These are phyloP conservation scores for Nettapus auritus DNA, from an alignment of 2,113 vertebrate genomes.

Conservation along the genomic window DNA sequence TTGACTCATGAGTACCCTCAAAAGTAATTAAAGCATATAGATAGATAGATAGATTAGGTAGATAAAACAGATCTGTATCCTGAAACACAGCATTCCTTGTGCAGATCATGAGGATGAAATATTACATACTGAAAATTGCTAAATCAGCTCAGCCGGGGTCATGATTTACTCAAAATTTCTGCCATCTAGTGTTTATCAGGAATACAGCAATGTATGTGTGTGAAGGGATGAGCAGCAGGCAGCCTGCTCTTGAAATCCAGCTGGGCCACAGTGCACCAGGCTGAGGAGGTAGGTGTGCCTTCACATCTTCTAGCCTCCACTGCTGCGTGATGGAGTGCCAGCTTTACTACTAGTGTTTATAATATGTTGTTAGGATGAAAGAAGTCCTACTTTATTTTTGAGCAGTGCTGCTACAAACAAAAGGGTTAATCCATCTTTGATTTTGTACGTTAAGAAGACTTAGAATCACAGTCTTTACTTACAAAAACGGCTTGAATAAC, in stretches of 20 bases:
- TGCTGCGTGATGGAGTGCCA: neutral
- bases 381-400: neutral
- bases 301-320: neutral
- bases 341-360: neutral
- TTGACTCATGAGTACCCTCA: neutral
- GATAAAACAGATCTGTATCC: neutral
- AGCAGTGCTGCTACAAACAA: neutral
- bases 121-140: neutral
- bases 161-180: neutral
- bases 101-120: neutral
- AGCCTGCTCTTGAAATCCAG: neutral
- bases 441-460: neutral
- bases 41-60: no score
- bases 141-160: neutral
- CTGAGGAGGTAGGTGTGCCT: neutral
- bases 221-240: neutral
- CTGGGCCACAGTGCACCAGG: accelerated
- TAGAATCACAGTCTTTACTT: neutral
- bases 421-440: neutral
- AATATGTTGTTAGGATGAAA: neutral
- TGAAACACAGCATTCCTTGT: neutral
- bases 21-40: neutral
- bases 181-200: neutral
- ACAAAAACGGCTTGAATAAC: neutral
- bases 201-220: neutral